Base-by-base conservation (phyloP, 1,140 invertebrate genomes). In the Cyrtorhinus lividipennis region DNA sequence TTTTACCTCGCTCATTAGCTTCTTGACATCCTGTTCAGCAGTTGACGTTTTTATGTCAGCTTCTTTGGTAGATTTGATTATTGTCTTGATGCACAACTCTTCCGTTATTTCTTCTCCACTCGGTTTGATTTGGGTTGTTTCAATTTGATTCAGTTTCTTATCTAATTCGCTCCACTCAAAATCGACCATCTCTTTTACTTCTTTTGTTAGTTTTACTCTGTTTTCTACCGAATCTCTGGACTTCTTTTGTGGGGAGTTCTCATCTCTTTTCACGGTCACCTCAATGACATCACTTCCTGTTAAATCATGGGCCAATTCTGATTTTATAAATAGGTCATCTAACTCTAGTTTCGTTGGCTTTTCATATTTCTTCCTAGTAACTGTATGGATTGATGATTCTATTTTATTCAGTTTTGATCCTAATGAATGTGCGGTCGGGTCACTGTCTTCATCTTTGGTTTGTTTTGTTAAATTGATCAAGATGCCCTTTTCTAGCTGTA, bases 1-100 rank as follows among this genome's bases (percentile, higher is more conserved):
- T 61, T 77, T 69, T 10, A 78, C 76, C 72, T 78, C 75, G 24
- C 71, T 73, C 65, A 77, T 76, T 20, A 78, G 68, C 65, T 73
- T 74, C 30, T 72, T 71, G 26, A 79, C 72, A 57, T 79, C 73
- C 26, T 67, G 70, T 62, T 72, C 71, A 57, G 64, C 70, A n/a
- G 68, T 64, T 65, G 48, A 57, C 23, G 48, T 5, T 24, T 53
- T 48, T 24, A 30, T 48, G 30, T 64, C n/a, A 13, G 22, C 26
- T 60, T 66, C 53, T 62, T 66, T 60, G 44, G 59, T 64, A 24
- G 22, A 45, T 13, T 57, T 60, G 24, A 64, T 45, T 1, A 46
- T 48, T 23, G 27, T 65, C 56, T 64, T 64, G 1, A 61, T 64
- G 59, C 58, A 64, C 1, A 26, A 13, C 20, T 64, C 63, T n/a